Base-by-base conservation (phyloP, 2,888 invertebrate genomes). In the Idaea aversata region DNA sequence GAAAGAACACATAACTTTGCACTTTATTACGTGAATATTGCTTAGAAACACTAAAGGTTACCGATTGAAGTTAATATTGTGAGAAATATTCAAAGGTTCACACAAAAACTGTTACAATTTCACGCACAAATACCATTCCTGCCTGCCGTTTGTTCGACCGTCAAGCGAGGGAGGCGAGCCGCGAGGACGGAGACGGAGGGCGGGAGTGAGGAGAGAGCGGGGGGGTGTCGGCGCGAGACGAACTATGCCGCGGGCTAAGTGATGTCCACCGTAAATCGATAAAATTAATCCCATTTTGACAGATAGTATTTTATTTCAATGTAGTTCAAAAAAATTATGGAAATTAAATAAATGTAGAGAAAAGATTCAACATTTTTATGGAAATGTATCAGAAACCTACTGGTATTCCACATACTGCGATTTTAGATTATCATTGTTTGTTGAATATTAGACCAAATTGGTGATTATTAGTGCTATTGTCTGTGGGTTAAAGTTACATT, bases 61-160 rank as follows among this genome's bases (percentile, higher is more conserved):
- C 73, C 78, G 74, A 77, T 76, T 75, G 74, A 77, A 81, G 72
- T 79, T 82, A 79, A 78, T 86, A 75, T 75, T 80, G 77, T 83
- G 80, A 84, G 81, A 87, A 89, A 83, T 87, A 86, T 85, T 81
- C 87, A 86, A 81, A 87, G 83, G 79, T 86, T 90, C 87, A 86
- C 87, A 86, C 80, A 90, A 89, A 88, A 91, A 88, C 80, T 82
- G 79, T 83, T 84, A 84, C 78, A 90, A 87, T 88, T 90, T 87
- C 85, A 89, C 87, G 84, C 85, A 87, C 83, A 90, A 89, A 90
- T 87, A 82, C 88, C 86, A 88, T 85, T 87, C 87, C 85, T 82
- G 81, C 81, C 76, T 81, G 84, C 84, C 81, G 79, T 82, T 82
- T 79, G 73, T 81, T 78, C 80, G 80, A 79, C 78, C 77, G 77